Base-by-base conservation (phyloP, 2,797 vertebrate genomes). In the Corythornis leucogaster region DNA sequence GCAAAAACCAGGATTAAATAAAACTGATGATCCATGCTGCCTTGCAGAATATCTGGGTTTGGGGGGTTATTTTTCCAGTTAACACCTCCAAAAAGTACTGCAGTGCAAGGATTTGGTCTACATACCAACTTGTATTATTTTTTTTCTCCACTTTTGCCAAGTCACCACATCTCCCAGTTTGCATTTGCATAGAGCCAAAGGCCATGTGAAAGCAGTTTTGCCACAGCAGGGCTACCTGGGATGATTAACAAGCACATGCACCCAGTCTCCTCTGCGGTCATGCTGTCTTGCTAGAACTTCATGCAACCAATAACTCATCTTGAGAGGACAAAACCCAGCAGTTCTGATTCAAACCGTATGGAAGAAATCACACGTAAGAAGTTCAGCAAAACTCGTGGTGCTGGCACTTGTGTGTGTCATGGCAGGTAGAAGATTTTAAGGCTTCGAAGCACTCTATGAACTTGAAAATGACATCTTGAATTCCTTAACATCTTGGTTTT, bases 181-280 rank as follows among this genome's bases (percentile, higher is more conserved):
- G 15, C 38, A 43, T 63, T 53, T 61, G 28, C 45, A n/a, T 2
- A 3, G 16, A 26, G 69, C 55, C 42, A 76, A 76, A 62, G 63
- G 73, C 73, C 85, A 87, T 31, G 38, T 79, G 85, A 87, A 87
- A 95, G 59, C 17, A 63, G 48, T 87, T 91, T 78, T 84, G 48
- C 58, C 89, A 62, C 91, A 94, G 92, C 78, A 87, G 90, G 89
- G 54, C 26, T 80, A 95, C 81, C 89, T 95, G 87, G 26, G 50
- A 18, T 68, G 89, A 80, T 80, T 71, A 95, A 95, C 42, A 50
- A 87, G 59, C 20, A 6, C 51, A 78, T 30, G 81, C 38, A 75
- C 33, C 7, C 22, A 85, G 57, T 40, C 33, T 74, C 55, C 55
- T 51, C 51, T 48, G 80, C 1, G 13, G 80, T 87, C 59, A 45